These are phyloP conservation scores for Sycophila sp. DNA, from an alignment of 1,140 invertebrate genomes.

Conservation along the genomic window DNA sequence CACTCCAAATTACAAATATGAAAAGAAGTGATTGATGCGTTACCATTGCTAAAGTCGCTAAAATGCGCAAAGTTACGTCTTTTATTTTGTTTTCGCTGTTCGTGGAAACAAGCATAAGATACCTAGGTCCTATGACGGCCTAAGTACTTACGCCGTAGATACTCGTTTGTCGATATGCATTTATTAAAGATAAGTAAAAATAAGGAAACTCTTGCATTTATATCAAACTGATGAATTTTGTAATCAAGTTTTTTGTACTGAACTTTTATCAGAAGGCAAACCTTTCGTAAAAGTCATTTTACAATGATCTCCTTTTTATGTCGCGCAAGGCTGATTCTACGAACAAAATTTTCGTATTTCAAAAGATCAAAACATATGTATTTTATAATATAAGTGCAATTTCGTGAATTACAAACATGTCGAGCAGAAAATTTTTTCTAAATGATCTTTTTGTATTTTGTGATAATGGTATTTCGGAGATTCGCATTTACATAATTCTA, in stretches of 20 bases:
- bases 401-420: not conserved
- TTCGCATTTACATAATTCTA: not conserved
- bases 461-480: no score
- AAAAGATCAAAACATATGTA: not conserved
- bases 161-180: conserved; percentile 23
- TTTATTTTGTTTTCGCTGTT: conserved; percentile 16
- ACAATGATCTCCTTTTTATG: conserved; percentile 11
- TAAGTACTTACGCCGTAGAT: conserved; percentile 9
- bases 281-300: conserved; percentile 14
- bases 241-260: conserved; percentile 21
- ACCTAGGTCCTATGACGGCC: conserved; percentile 3
- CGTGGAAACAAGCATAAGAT: conserved; percentile 4
- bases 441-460: no score
- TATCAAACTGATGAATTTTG: conserved; percentile 7
- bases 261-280: not conserved
- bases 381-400: not conserved
- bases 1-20: not conserved
- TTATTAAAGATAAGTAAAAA: conserved; percentile 26
- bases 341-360: conserved; percentile 23
- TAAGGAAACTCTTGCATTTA: conserved; percentile 28
- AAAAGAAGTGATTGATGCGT: conserved; percentile 19
- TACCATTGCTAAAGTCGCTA: conserved; percentile 12
- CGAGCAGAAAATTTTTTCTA: no score
- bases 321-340: not conserved
- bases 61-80: conserved; percentile 1